Conservation (phyloP, 1,140 invertebrate species). For the Leptopilina boulardi region DNA sequence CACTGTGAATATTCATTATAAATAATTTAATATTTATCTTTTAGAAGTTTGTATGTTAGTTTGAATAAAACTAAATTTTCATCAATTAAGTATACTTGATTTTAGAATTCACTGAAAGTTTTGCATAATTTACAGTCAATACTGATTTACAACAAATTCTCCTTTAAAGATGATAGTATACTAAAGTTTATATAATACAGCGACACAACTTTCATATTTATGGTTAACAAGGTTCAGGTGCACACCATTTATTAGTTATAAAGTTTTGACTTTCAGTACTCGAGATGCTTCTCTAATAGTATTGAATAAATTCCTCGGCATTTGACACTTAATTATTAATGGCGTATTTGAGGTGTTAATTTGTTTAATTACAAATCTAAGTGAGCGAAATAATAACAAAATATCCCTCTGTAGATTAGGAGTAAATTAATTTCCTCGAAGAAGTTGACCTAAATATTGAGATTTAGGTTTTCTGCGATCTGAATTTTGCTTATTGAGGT, state of each 20-base stretch:
- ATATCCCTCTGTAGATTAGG: too few species aligned
- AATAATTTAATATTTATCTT: background rate
- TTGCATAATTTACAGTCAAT: background rate
- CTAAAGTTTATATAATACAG: background rate
- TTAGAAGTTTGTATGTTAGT: background rate
- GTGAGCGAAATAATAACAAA: too few species aligned
- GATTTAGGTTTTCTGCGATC: too few species aligned
- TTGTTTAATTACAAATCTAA: too few species aligned
- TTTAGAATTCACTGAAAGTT: background rate
- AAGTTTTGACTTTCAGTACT: slow-evolving; percentile 9
- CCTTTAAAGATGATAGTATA: background rate
- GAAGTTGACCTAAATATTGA: too few species aligned
- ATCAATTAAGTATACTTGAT: too few species aligned
- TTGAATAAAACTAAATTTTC: background rate
- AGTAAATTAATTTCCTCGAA: too few species aligned
- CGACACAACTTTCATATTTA: background rate
- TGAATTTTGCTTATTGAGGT: too few species aligned
- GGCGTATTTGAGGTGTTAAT: too few species aligned
- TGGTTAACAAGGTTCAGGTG: background rate
- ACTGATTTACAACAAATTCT: background rate
- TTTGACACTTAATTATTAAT: too few species aligned
- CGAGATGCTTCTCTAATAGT: background rate
- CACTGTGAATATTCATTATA: background rate
- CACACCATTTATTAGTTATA: background rate
- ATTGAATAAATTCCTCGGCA: too few species aligned